Conservation (phyloP, 2,113 vertebrate genomes). For the Sus scrofa region T2T-Sscrofa CM000822.6:25533501-25534000, state of each 20-base stretch:
- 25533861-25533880: background rate
- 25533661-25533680: too few relatives aligned
- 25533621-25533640: too few relatives aligned
- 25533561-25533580: too few relatives aligned
- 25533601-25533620: too few relatives aligned
- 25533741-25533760: background rate
- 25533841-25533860: background rate
- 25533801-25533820: background rate
- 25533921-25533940: background rate
- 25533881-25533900: constrained; percentile 1
- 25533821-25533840: constrained; percentile 22
- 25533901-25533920: constrained; percentile 18
- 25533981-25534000: background rate
- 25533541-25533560: too few relatives aligned
- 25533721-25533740: constrained; percentile 22
- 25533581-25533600: too few relatives aligned
- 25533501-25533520: too few relatives aligned
- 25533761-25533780: constrained; percentile 18
- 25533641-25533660: too few relatives aligned
- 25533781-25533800: constrained; percentile 31
- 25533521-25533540: too few relatives aligned
- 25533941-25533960: background rate
- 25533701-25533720: background rate
- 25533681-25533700: too few relatives aligned
- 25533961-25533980: background rate